Percentiles rank a stretch among this genome's conserved stretches.
These are phyloP conservation scores for Esox lucius DNA, from an alignment of 2,797 vertebrate genomes.

Conservation along the genomic window DNA sequence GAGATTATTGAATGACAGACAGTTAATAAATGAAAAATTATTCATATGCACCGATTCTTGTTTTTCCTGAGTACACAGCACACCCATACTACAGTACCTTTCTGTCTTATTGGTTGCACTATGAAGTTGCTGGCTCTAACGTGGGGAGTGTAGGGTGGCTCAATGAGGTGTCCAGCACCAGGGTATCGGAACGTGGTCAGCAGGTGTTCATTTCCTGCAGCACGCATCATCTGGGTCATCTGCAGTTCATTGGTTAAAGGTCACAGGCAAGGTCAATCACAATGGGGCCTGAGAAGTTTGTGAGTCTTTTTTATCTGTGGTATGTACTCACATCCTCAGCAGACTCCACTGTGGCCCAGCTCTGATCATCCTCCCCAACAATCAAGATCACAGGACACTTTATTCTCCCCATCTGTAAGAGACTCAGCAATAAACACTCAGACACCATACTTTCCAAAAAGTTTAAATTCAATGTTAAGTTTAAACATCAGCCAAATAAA, in stretches of 20 bases:
- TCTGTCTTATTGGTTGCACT: not conserved
- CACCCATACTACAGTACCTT: slow-evolving; percentile 23
- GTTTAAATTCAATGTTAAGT: too few relatives aligned
- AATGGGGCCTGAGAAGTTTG: not conserved
- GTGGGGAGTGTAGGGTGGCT: slow-evolving; percentile 71
- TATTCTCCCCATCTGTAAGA: slow-evolving; percentile 63
- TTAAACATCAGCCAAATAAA: too few relatives aligned
- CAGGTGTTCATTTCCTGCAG: slow-evolving; percentile 63
- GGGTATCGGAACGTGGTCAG: slow-evolving; percentile 59
- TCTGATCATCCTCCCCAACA: slow-evolving; percentile 71
- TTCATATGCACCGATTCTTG: not conserved
- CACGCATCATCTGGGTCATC: slow-evolving; percentile 54
- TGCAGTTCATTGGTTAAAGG: slow-evolving; percentile 36
- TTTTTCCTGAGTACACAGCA: not conserved
- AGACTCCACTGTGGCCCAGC: slow-evolving; percentile 53
- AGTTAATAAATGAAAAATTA: too few relatives aligned
- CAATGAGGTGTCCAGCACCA: slow-evolving; percentile 68
- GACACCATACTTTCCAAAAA: too few relatives aligned
- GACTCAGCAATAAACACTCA: not conserved
- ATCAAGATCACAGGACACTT: slow-evolving; percentile 69
- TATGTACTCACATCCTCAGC: slow-evolving; percentile 66
- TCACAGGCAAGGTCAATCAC: slow-evolving; percentile 11
- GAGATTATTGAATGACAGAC: too few relatives aligned
- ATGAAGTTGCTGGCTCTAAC: slow-evolving; percentile 52
- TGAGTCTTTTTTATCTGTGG: not conserved